phyloP scores from a whole-genome alignment of 2,797 vertebrate genomes.

The Notamacropus eugenii region DNA sequence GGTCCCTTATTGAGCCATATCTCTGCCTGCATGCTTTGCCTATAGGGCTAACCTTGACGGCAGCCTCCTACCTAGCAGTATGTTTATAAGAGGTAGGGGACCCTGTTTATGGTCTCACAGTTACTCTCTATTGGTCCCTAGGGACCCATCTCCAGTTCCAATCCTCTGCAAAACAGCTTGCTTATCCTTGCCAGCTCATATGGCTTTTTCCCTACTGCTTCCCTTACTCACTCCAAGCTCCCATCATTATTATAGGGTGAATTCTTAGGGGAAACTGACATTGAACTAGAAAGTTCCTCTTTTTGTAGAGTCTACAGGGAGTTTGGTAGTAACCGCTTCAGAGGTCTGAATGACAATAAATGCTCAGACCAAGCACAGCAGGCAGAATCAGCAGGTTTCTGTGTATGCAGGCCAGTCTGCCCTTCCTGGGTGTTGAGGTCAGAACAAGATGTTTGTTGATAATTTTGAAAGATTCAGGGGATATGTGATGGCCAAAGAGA shows the following conservation, averaged over 20 bases:
- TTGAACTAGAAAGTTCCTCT: background rate
- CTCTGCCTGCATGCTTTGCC: background rate
- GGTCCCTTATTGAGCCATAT: background rate
- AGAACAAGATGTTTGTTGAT: background rate
- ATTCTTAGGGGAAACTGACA: constrained; percentile 8
- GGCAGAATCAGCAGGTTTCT: background rate
- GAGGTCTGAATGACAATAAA: constrained; percentile 4
- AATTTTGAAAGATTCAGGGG: background rate
- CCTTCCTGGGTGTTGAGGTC: background rate
- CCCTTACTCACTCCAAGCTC: background rate
- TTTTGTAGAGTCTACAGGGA: constrained; percentile 23
- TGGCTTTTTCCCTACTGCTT: background rate
- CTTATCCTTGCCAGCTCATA: background rate
- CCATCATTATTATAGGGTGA: background rate
- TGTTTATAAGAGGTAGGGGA: background rate
- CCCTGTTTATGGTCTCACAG: background rate
- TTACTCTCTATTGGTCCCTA: background rate
- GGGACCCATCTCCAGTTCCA: background rate
- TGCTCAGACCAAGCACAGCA: background rate
- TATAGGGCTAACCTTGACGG: background rate
- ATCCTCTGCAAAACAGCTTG: background rate
- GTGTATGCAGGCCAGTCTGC: background rate
- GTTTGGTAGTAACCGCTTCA: background rate
- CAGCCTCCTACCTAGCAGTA: background rate
- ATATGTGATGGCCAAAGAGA: background rate